Base-by-base conservation (phyloP, 2,113 vertebrate genomes). In the Zosterops hypoxanthus region DNA sequence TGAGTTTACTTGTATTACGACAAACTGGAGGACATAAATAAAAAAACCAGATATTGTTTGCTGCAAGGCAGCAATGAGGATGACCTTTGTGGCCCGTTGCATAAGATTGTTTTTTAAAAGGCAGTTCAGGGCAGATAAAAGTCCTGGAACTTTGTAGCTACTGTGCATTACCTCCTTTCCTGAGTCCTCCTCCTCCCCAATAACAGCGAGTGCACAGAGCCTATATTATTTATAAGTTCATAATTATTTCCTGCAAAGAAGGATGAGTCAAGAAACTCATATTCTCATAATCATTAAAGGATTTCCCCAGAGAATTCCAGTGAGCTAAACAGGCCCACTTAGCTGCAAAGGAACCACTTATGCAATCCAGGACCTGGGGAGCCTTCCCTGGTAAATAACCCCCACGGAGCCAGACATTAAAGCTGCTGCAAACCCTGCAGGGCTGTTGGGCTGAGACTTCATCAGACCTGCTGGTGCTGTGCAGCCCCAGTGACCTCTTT, bases 391-490 rank as follows among this genome's bases (percentile, higher is more conserved):
- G 21, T 69, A 39, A 88, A 55, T 25, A 55, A 75, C 2, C 19
- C 49, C 65, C 24, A 9, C 0, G 0, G 63, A 63, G 11, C 26
- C 1, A 1, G 36, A 20, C 4, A 36, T 36, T 22, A 42, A 88
- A 72, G 5, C 26, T 57, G 55, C 65, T 55, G 57, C 36, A 85
- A 65, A 70, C 18, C 61, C 41, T 19, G 1, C 0, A 8, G 71
- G 28, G 33, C 4, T 28, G 16, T 1, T 33, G 72, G 29, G 17
- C 42, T 83, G 60, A 22, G 17, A 5, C 33, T 23, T 23, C 33
- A 8, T 15, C 59, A 71, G 34, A 17, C 15, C 39, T 50, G 24
- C 13, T 6, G 65, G 9, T 59, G 18, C 68, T 47, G 5, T 31
- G 29, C 33, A 73, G 56, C 53, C 47, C n/a, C 28, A 29, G 4